Evolutionary conservation across 2,797 vertebrate species (phyloP).

Genomic region (Chromobotia macracanthus): DNA sequence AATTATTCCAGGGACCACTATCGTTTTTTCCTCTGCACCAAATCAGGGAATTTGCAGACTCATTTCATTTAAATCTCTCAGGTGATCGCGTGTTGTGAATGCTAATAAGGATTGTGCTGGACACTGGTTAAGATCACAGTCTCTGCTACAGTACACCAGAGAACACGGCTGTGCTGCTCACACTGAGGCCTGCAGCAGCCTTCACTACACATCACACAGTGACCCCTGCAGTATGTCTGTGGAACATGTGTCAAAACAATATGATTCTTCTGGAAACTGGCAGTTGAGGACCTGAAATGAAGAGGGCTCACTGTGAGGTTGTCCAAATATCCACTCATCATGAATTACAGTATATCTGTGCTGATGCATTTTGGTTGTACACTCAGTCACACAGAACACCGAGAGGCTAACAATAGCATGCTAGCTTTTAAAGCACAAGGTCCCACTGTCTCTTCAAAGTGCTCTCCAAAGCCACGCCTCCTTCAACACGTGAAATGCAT

Average conservation of each 20-base stretch:
- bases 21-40: constrained; percentile 71
- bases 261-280: constrained; percentile 30
- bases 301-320: constrained; percentile 1
- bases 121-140: constrained; percentile 66
- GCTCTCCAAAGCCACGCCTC: too few species aligned
- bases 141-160: constrained; percentile 48
- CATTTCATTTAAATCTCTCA: constrained; percentile 78
- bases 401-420: too few species aligned
- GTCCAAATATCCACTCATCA: neutral
- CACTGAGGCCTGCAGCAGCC: constrained; percentile 30
- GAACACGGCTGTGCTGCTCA: constrained; percentile 44
- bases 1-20: constrained; percentile 38
- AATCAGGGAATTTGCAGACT: constrained; percentile 80
- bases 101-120: constrained; percentile 74
- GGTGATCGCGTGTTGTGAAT: constrained; percentile 76
- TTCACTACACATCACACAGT: constrained; percentile 54
- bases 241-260: constrained; percentile 46
- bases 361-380: neutral
- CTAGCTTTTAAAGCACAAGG: too few species aligned
- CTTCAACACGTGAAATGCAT: too few species aligned
- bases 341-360: neutral
- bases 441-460: too few species aligned
- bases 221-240: constrained; percentile 60
- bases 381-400: neutral
- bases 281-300: neutral